These are phyloP conservation scores for Hassar affinis DNA, from an alignment of 2,113 vertebrate genomes.

Conservation along the genomic window DNA sequence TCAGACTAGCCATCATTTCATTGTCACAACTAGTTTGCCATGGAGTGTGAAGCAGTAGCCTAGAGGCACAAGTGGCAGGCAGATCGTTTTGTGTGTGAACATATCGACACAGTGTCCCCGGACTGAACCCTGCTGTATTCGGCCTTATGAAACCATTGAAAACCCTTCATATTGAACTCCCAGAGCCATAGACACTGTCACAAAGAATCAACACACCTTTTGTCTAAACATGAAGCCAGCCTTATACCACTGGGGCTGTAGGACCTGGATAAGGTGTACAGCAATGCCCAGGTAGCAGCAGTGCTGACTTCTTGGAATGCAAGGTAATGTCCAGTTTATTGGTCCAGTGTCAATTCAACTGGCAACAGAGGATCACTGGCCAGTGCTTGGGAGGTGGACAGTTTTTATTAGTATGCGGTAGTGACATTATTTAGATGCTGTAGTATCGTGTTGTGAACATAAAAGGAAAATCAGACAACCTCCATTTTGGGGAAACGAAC, in stretches of 20 bases:
- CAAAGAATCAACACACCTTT: not conserved
- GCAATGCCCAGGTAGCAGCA: not conserved
- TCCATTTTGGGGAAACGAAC: too few relatives aligned
- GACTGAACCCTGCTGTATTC: conserved; percentile 22
- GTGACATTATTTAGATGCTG: not conserved
- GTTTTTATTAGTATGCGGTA: not conserved
- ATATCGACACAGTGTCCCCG: conserved; percentile 12
- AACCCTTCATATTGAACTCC: not conserved
- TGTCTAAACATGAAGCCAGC: not conserved
- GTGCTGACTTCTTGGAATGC: not conserved
- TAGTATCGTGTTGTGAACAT: too few relatives aligned
- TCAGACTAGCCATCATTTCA: conserved; percentile 53
- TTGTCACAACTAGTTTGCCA: conserved; percentile 64
- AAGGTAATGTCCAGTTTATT: not conserved
- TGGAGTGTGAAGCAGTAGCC: conserved; percentile 58
- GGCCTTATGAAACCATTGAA: conserved; percentile 35
- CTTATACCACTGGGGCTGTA: not conserved
- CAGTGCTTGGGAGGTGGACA: not conserved
- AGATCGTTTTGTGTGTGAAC: conserved; percentile 56
- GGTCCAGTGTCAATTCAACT: not conserved
- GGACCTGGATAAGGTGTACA: not conserved
- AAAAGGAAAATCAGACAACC: not conserved
- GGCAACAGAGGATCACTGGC: not conserved
- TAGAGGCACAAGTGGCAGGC: conserved; percentile 55
- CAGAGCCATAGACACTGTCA: not conserved